Evolutionary conservation across 2,888 invertebrate genomes (phyloP).

Genomic region (Sipunculus nudus): DNA sequence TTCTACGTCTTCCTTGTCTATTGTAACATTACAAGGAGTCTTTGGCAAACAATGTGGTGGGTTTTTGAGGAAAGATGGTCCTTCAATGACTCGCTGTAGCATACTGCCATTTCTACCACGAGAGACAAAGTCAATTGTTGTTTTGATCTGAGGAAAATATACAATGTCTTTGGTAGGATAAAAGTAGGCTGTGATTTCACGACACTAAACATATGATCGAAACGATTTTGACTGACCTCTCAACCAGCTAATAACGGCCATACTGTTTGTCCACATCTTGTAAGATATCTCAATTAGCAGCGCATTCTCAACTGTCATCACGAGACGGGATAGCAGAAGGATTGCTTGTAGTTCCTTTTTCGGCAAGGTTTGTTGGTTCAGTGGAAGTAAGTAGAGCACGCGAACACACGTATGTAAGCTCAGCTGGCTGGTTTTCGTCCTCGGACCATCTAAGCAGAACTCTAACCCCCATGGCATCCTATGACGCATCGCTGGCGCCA

Average conservation of each 20-base stretch:
- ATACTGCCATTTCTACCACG: background rate
- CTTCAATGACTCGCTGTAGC: background rate
- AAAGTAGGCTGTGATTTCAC: slow-evolving; percentile 13
- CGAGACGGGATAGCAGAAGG: slow-evolving; percentile 5
- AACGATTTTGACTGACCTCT: slow-evolving; percentile 13
- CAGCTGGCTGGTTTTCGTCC: background rate
- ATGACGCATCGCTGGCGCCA: slow-evolving; percentile 1
- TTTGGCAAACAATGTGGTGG: slow-evolving; percentile 4
- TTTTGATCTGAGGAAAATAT: background rate
- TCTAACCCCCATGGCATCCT: slow-evolving; percentile 3
- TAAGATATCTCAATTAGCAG: slow-evolving; percentile 4
- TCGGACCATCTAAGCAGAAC: slow-evolving; percentile 4
- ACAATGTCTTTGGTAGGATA: slow-evolving; percentile 1
- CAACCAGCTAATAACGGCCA: slow-evolving; percentile 10
- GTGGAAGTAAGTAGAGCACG: background rate
- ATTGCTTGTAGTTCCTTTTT: background rate
- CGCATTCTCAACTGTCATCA: slow-evolving; percentile 10
- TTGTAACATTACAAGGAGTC: background rate
- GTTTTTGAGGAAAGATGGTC: background rate
- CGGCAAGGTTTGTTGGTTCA: slow-evolving; percentile 2
- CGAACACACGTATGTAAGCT: background rate
- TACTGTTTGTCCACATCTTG: slow-evolving; percentile 11
- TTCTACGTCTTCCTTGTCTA: background rate
- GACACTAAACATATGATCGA: slow-evolving; percentile 9
- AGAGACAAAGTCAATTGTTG: background rate